phyloP scores from a whole-genome alignment of 2,113 vertebrate genomes.

The Brachyhypopomus occidentalis region DNA sequence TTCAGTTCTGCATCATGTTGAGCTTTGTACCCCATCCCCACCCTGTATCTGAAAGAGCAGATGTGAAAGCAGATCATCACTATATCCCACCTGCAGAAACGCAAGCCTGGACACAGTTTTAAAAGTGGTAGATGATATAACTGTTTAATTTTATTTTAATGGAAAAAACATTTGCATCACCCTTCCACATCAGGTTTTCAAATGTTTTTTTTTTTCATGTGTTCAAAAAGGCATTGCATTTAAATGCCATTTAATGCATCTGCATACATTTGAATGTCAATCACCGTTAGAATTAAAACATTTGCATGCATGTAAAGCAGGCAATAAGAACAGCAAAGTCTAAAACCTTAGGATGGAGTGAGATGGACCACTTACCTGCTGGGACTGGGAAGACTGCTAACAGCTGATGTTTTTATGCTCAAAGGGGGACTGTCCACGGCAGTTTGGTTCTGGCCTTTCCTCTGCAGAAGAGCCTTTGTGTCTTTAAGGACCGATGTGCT shows the following conservation, averaged over 20 bases:
- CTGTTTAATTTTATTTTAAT: too few species aligned
- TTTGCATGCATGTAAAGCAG: too few species aligned
- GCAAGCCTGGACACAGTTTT: not conserved
- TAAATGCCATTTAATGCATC: too few species aligned
- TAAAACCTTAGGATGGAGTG: not conserved
- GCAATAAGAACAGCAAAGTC: too few species aligned
- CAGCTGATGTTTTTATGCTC: conserved; percentile 59
- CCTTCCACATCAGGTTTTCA: too few species aligned
- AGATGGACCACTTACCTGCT: conserved; percentile 60
- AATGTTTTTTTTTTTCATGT: too few species aligned
- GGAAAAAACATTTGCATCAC: too few species aligned
- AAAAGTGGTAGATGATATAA: not conserved
- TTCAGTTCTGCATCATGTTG: conserved; percentile 74
- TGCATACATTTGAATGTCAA: too few species aligned
- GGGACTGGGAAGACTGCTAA: conserved; percentile 77
- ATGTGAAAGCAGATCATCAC: not conserved
- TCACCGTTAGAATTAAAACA: too few species aligned
- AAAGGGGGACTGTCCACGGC: conserved; percentile 61
- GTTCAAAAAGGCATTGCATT: too few species aligned
- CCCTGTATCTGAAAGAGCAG: conserved; percentile 67
- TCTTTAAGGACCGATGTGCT: conserved; percentile 80
- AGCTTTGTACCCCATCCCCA: conserved; percentile 67
- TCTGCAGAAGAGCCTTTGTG: conserved; percentile 73
- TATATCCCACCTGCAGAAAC: not conserved
- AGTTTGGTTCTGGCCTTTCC: conserved; percentile 71